Base-by-base conservation (phyloP, 1,140 invertebrate genomes). In the Grapholita molesta region DNA sequence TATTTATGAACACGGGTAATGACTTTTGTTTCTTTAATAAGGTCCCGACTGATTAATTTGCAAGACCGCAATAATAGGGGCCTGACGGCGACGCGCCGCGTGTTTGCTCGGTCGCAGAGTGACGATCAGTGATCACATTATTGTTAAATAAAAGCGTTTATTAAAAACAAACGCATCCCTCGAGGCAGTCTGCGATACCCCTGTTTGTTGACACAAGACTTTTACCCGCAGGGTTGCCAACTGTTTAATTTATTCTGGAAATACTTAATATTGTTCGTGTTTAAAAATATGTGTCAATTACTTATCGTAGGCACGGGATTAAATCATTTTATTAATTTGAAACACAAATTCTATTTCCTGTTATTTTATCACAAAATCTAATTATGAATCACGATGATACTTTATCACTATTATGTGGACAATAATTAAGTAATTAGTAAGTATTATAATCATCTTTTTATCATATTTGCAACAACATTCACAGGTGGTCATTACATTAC, bases 121-220 rank as follows among this genome's bases (percentile, higher is more conserved):
- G 55, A 61, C 55, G 55, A 61, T 30, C 55, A 61, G 25, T 61
- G 65, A 69, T 73, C 66, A 68, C 66, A 78, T 80, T 79, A 75
- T 76, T 79, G 78, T 76, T 79, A 75, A 83, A 81, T 86, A 81
- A 85, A 78, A 78, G 79, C 70, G 76, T 88, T 88, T 89, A 88
- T 86, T 87, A 88, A 88, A 86, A 87, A 88, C 74, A 78, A 80
- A 80, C 80, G 80, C 77, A 80, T 83, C 85, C 84, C 84, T 76
- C 30, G 78, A 79, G 76, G 71, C 77, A 69, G 66, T 71, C 65
- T 72, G 69, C 38, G 68, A 70, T 61, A 61, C 74, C 82, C 82
- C 78, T 76, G 74, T 73, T 57, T 86, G 86, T 90, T 90, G 83
- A 87, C 85, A 87, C 67, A 85, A 48, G 78, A 80, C 86, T 87